A percentile compares a stretch with the other conserved stretches of the same genome.
Conservation (phyloP, 2,797 vertebrate genomes). For the Gymnocypris eckloni region DNA sequence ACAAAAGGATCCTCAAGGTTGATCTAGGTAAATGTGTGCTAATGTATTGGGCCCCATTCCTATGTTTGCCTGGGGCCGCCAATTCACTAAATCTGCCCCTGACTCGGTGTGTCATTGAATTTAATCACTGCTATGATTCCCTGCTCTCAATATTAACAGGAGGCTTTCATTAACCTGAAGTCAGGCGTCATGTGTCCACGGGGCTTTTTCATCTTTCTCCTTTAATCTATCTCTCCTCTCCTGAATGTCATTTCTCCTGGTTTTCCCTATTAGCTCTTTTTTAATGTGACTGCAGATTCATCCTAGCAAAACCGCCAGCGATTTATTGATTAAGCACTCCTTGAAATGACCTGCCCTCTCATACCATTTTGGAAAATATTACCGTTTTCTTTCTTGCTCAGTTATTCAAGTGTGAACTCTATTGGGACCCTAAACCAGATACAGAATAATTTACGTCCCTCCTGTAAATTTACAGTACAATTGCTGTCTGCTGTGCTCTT, state of each 20-base stretch:
- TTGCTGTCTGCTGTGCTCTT: neutral
- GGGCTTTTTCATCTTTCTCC: neutral
- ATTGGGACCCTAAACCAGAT: neutral
- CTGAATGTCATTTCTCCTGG: neutral
- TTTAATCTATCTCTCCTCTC: neutral
- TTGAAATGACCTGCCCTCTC: slow-evolving; percentile 14
- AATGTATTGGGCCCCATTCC: too few species aligned
- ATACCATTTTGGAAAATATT: neutral
- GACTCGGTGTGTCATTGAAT: neutral
- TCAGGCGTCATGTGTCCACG: neutral
- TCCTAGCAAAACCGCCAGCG: neutral
- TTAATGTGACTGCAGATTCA: neutral
- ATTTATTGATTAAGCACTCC: slow-evolving; percentile 8
- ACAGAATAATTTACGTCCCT: slow-evolving; percentile 23
- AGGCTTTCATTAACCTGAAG: slow-evolving; percentile 30
- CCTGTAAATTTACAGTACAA: slow-evolving; percentile 30
- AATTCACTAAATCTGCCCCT: too few species aligned
- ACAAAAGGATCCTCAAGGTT: too few species aligned
- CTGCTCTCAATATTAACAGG: slow-evolving; percentile 31
- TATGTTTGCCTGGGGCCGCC: too few species aligned
- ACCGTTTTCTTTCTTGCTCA: neutral
- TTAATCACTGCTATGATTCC: slow-evolving; percentile 14
- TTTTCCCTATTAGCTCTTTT: slow-evolving; percentile 23
- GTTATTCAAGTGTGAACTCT: neutral
- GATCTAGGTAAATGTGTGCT: too few species aligned